Evolutionary conservation across 2,888 invertebrate species (phyloP).

Genomic region (Drosophila prolongata): DNA sequence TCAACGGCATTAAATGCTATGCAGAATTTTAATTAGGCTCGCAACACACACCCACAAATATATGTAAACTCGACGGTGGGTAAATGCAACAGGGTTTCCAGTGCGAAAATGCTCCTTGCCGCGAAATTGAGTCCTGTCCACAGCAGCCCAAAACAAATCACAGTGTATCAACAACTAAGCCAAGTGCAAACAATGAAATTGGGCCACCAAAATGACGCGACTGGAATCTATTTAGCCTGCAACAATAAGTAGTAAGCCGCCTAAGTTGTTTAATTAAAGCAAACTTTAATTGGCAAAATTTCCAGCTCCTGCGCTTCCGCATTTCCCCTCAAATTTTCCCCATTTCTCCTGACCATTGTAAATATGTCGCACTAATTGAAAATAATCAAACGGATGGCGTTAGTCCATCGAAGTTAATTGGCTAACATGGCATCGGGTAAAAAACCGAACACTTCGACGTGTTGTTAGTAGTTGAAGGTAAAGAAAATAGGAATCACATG

Average conservation of each 20-base stretch:
- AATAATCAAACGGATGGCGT: constrained; percentile 30
- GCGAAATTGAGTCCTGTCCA: constrained; percentile 4
- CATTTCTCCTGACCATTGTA: not conserved
- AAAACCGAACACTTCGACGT: too few species aligned
- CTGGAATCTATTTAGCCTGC: constrained; percentile 12
- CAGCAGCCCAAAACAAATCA: not conserved
- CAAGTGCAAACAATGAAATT: constrained; percentile 14
- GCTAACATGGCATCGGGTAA: not conserved
- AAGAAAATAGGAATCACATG: too few species aligned
- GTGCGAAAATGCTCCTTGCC: constrained; percentile 30
- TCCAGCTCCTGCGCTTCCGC: constrained; percentile 24
- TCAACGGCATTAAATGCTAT: constrained; percentile 74
- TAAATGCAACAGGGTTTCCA: constrained; percentile 48
- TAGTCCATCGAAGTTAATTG: constrained; percentile 22
- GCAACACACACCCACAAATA: constrained; percentile 30
- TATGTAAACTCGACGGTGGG: not conserved
- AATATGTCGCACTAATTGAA: constrained; percentile 35
- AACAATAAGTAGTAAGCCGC: constrained; percentile 48
- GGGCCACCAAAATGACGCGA: constrained; percentile 22
- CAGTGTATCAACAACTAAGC: constrained; percentile 8
- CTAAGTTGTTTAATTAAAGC: constrained; percentile 79
- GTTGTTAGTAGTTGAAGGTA: too few species aligned
- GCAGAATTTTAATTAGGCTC: constrained; percentile 78
- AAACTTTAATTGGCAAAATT: constrained; percentile 81
- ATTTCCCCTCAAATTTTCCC: not conserved